Conservation (phyloP, 2,888 invertebrate genomes). For the Phyllotreta cruciferae region DNA sequence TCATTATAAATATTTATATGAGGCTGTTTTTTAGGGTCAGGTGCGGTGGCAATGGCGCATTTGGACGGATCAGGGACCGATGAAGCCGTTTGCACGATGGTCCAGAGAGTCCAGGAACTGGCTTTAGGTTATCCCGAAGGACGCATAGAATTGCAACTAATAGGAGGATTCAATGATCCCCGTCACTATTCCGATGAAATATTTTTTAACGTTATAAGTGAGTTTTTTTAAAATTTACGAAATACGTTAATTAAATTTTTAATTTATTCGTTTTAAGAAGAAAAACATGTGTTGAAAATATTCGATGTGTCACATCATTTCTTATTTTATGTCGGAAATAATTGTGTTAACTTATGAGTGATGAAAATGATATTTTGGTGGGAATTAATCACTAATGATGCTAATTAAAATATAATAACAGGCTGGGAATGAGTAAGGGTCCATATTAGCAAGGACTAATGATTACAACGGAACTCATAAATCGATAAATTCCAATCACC, state of each 20-base stretch:
- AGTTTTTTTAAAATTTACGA: conserved; percentile 57
- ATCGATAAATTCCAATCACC: no score
- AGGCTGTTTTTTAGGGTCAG: conserved; percentile 70
- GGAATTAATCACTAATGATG: neutral
- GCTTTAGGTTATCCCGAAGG: conserved; percentile 88
- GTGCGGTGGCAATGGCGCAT: conserved; percentile 86
- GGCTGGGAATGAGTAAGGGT: neutral
- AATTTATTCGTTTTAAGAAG: conserved; percentile 1
- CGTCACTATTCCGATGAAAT: conserved; percentile 88
- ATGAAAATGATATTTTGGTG: neutral
- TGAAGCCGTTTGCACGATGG: conserved; percentile 83
- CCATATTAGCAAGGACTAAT: neutral
- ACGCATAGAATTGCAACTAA: conserved; percentile 86
- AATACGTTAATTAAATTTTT: neutral
- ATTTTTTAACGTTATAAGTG: conserved; percentile 88
- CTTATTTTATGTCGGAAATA: neutral
- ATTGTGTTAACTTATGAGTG: no score
- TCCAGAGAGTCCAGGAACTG: conserved; percentile 84
- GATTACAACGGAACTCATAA: conserved; percentile 1
- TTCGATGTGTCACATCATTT: neutral
- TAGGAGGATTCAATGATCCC: conserved; percentile 90
- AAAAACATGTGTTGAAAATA: neutral
- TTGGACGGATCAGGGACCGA: conserved; percentile 85
- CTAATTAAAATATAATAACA: conserved; percentile 10
- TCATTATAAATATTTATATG: neutral